Conservation (phyloP, 35 echinoderm and acorn worm species). For the Patiria miniata region DNA sequence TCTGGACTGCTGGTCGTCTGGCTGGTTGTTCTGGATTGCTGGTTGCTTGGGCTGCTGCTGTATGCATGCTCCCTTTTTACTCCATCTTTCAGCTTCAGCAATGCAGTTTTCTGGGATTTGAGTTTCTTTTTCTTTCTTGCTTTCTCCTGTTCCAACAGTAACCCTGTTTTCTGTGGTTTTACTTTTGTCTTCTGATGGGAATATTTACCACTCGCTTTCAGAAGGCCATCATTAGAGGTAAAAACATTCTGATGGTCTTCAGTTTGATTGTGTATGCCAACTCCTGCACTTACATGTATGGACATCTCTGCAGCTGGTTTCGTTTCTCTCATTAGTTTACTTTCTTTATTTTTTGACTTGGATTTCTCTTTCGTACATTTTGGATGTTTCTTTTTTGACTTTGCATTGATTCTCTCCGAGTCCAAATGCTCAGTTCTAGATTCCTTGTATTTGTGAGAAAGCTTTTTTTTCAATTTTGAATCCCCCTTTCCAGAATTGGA, state of each 20-base stretch:
- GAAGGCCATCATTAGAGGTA: too few species aligned
- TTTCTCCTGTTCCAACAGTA: slow-evolving; percentile 7
- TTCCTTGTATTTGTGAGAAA: neutral
- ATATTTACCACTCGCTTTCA: too few species aligned
- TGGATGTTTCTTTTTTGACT: neutral
- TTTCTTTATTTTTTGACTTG: neutral
- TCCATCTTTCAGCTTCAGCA: slow-evolving; percentile 11
- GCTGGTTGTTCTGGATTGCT: too few species aligned
- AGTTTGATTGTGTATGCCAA: too few species aligned
- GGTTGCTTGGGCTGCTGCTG: neutral
- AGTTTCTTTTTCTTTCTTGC: neutral
- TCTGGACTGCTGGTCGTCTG: neutral
- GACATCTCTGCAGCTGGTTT: too few species aligned
- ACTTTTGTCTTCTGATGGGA: too few species aligned
- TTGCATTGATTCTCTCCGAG: neutral
- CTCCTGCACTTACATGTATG: too few species aligned
- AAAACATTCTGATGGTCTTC: too few species aligned
- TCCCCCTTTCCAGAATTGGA: neutral
- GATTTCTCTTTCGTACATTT: neutral
- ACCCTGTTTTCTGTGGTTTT: neutral
- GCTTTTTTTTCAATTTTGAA: slow-evolving; percentile 5
- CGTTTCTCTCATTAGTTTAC: neutral
- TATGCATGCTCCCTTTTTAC: neutral
- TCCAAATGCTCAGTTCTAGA: neutral
- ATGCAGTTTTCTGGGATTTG: neutral